Base-by-base conservation (phyloP, 2,113 vertebrate species). In the Cyprinodon variegatus region DNA sequence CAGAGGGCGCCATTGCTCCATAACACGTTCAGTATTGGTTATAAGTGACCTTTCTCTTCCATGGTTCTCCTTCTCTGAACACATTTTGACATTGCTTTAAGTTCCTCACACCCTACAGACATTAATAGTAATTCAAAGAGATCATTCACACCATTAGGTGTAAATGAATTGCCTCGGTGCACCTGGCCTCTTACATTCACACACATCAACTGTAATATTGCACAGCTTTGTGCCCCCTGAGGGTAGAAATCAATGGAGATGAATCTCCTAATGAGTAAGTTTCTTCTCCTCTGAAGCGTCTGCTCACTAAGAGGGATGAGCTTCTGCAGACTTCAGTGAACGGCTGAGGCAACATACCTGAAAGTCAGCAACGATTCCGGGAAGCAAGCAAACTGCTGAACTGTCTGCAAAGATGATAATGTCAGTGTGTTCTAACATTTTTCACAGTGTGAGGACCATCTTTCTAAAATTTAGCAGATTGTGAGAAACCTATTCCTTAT, bases 1-100 rank as follows among this genome's bases (percentile, higher is more conserved):
- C 81, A 93, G 92, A 89, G 90, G 90, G 92, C 41, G 88, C 85
- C 77, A 86, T 90, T 84, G 84, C 81, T 88, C 88, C 59, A 91
- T 68, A 75, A 64, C 64, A 84, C 59, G 9, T 43, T 53, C 48
- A 61, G 5, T 40, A 65, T 53, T 38, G 22, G 50, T 8, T 4
- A 4, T 37, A n/a, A 39, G 11, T 0, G 13, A n/a, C 40, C 57
- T 71, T 61, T 37, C 45, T 60, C 39, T 29, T 14, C 8, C 62
- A 39, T 62, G 11, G 61, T 15, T 70, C 38, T 48, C 60, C 29
- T 83, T 41, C 65, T 11, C 40, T 60, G 70, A 12, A 37, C 11
- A 63, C n/a, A 64, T 46, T 36, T 68, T 68, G 46, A 64, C 37
- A 5, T 73, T 66, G 40, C 61, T 70, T 81, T 53, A 60, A 81